Conservation (phyloP, 2,888 invertebrate species). For the Trilocha varians region DNA sequence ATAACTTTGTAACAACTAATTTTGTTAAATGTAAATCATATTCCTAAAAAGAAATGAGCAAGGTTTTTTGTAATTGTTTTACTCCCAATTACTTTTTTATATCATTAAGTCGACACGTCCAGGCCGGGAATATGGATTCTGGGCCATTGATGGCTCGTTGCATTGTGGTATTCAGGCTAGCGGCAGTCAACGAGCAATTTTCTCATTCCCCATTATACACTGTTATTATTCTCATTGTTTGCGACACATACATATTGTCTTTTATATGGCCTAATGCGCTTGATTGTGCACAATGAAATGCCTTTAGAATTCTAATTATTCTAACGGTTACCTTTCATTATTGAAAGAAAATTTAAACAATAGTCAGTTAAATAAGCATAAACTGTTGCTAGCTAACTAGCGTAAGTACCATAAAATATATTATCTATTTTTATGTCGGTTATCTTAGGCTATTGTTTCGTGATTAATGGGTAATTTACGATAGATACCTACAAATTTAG, state of each 20-base stretch:
- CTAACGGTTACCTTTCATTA: neutral
- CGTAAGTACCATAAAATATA: too few relatives aligned
- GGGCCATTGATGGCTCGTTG: constrained; percentile 50
- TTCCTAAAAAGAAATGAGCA: too few relatives aligned
- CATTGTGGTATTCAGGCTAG: constrained; percentile 56
- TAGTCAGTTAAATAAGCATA: too few relatives aligned
- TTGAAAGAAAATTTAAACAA: neutral
- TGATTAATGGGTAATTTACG: too few relatives aligned
- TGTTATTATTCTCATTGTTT: constrained; percentile 62
- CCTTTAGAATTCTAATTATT: constrained; percentile 2
- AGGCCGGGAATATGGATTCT: constrained; percentile 52
- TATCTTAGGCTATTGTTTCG: too few relatives aligned
- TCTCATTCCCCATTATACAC: constrained; percentile 62
- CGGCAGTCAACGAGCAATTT: constrained; percentile 61
- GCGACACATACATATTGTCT: constrained; percentile 47
- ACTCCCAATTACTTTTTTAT: constrained; percentile 35
- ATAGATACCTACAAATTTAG: too few relatives aligned
- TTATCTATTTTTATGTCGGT: too few relatives aligned
- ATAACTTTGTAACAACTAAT: too few relatives aligned
- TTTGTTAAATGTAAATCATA: too few relatives aligned
- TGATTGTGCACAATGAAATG: neutral
- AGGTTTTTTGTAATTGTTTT: constrained; percentile 12
- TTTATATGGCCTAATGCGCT: constrained; percentile 32
- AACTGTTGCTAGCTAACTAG: too few relatives aligned
- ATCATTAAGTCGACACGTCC: constrained; percentile 49